A percentile compares a stretch with the other conserved stretches of the same genome.
These are phyloP conservation scores for Anguilla anguilla DNA, from an alignment of 2,797 vertebrate genomes.

Conservation along the genomic window DNA sequence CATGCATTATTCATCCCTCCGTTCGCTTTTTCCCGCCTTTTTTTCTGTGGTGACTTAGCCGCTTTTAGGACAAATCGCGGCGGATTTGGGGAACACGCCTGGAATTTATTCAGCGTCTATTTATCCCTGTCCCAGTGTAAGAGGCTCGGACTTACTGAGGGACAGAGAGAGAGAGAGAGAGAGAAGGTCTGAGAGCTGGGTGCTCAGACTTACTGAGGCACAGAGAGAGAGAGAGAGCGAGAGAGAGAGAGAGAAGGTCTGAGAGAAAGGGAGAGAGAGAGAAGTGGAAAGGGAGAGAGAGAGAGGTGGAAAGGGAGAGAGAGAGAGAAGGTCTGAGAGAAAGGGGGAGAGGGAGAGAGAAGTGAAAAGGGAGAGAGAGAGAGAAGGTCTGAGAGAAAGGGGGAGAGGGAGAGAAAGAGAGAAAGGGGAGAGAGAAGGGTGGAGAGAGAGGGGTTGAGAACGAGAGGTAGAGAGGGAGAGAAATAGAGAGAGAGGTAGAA, in stretches of 20 bases:
- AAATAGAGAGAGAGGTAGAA: neutral
- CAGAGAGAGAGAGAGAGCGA: neutral
- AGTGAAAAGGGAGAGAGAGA: neutral
- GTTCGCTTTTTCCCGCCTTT: slow-evolving; percentile 43
- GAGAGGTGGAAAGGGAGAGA: no score
- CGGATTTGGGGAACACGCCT: slow-evolving; percentile 60
- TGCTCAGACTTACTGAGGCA: neutral
- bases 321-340: neutral
- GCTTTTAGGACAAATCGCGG: slow-evolving; percentile 64
- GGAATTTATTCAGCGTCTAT: slow-evolving; percentile 52
- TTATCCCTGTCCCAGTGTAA: slow-evolving; percentile 13
- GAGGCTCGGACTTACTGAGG: neutral
- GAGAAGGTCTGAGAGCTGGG: neutral
- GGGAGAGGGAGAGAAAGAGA: neutral
- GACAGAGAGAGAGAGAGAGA: neutral
- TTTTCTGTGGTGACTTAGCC: slow-evolving; percentile 58
- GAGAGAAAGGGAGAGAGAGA: no score
- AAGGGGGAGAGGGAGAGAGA: neutral
- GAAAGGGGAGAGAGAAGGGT: neutral
- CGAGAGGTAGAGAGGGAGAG: neutral
- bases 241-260: neutral
- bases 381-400: no score
- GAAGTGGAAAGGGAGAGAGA: neutral
- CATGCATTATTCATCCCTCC: slow-evolving; percentile 74
- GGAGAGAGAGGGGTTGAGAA: neutral